phyloP scores from a whole-genome alignment of 2,797 vertebrate species.

The Poecile montanus region DNA sequence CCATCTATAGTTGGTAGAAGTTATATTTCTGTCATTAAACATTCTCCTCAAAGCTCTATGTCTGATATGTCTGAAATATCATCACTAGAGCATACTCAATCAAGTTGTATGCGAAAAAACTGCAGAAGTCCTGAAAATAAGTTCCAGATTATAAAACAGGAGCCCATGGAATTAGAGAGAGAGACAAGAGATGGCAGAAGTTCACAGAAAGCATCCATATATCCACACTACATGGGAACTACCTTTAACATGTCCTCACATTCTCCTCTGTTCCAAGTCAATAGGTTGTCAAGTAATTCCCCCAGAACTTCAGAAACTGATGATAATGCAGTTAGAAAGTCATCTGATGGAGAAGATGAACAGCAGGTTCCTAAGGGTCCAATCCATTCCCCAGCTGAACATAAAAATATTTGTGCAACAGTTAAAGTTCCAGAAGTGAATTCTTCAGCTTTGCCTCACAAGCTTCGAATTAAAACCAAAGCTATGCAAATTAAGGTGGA shows the following conservation, averaged over 20 bases:
- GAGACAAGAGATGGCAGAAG: conserved; percentile 79
- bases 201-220: conserved; percentile 80
- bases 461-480: conserved; percentile 91
- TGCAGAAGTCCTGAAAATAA: conserved; percentile 78
- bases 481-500: conserved; percentile 91
- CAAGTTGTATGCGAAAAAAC: conserved; percentile 64
- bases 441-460: conserved; percentile 90
- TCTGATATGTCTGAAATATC: conserved; percentile 80
- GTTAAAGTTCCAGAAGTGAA: conserved; percentile 87
- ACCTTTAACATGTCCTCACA: conserved; percentile 81
- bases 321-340: conserved; percentile 86
- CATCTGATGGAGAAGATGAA: conserved; percentile 92
- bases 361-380: conserved; percentile 93
- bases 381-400: conserved; percentile 79
- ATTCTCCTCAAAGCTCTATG: conserved; percentile 85
- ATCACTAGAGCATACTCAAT: conserved; percentile 61
- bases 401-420: conserved; percentile 81
- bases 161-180: conserved; percentile 80
- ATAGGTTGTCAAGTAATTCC: conserved; percentile 87
- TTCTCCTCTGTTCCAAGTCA: conserved; percentile 83
- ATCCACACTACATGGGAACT: conserved; percentile 78
- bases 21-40: conserved; percentile 94
- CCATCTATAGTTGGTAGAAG: conserved; percentile 79
- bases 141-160: conserved; percentile 86
- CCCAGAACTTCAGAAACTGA: conserved; percentile 88